Base-by-base conservation (phyloP, 2,888 invertebrate genomes). In the Isoperla grammatica region DNA sequence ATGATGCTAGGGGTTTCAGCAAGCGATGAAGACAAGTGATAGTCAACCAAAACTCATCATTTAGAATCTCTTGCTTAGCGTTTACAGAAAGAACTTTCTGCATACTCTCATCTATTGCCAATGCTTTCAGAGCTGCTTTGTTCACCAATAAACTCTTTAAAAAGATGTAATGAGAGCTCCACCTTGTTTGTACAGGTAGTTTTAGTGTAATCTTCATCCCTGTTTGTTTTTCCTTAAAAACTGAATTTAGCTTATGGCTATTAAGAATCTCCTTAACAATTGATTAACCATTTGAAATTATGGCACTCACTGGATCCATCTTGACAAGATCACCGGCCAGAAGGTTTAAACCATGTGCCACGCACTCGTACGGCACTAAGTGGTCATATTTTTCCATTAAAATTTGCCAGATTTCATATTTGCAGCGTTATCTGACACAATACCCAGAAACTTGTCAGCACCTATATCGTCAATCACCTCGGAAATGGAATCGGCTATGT, bases 71-170 rank as follows among this genome's bases (percentile, higher is more conserved):
- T n/a, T 8, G 13, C 12, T 23, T 50, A n/a, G 35, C 37, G 15
- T 23, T 19, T 23, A 35, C 19, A 3, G 35, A n/a, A 22, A 50
- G 29, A 23, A 15, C 19, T 50, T 17, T 19, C 35, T 50, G 15
- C 12, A 59, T 57, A 61, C 63, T 64, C 13, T 61, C 40, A 22
- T 64, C 59, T 56, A 65, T 66, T 37, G 64, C 66, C 22, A 67
- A 53, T 13, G 60, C 39, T 62, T 67, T 65, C 37, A 68, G 60
- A 58, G 65, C 65, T 5, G 64, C 62, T 63, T 66, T 68, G 53
- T 64, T 67, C 39, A 62, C 61, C 45, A 63, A 43, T 12, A 67
- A 46, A 60, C 65, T 67, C 22, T 68, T 64, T 29, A 67, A 62
- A 56, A 50, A 50, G 13, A 17, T 15, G 6, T 35, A 29, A 50